phyloP scores from a whole-genome alignment of 37 sponge, comb jelly and placozoan species.

The Beroe ovata region DNA sequence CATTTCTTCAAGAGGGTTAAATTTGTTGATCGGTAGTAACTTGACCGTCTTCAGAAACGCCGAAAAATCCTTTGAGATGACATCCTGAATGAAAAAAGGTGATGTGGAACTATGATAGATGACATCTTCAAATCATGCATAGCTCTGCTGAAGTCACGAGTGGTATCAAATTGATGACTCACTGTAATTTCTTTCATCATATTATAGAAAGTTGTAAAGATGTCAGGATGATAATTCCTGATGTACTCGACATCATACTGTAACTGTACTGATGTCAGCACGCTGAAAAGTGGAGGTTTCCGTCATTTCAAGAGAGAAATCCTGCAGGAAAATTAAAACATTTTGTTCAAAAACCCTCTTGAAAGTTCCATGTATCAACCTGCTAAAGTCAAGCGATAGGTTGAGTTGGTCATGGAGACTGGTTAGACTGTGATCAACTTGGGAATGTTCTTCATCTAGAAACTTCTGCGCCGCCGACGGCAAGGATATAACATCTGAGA shows the following conservation, averaged over 20 bases:
- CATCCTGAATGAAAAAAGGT: background rate
- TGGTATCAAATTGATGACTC: no score
- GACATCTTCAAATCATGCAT: no score
- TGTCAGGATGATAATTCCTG: background rate
- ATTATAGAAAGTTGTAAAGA: background rate
- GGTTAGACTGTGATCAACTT: background rate
- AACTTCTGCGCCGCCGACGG: conserved; percentile 42
- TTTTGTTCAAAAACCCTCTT: no score
- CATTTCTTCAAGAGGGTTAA: background rate
- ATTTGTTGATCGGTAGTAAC: background rate
- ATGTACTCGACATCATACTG: conserved; percentile 27
- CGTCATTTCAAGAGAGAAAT: no score
- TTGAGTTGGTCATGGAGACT: conserved; percentile 44
- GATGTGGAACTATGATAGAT: no score
- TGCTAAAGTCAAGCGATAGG: background rate
- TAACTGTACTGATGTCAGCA: conserved; percentile 4
- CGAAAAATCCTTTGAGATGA: conserved; percentile 26
- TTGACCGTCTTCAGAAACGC: conserved; percentile 12
- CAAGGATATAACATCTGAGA: conserved; percentile 22
- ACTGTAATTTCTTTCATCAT: conserved; percentile 48
- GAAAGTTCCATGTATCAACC: no score
- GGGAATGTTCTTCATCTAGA: background rate
- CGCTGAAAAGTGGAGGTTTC: conserved; percentile 1
- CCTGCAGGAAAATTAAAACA: no score
- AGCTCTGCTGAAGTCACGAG: no score